Conservation (phyloP, 1,140 invertebrate species). For the Bombus picipes region DNA sequence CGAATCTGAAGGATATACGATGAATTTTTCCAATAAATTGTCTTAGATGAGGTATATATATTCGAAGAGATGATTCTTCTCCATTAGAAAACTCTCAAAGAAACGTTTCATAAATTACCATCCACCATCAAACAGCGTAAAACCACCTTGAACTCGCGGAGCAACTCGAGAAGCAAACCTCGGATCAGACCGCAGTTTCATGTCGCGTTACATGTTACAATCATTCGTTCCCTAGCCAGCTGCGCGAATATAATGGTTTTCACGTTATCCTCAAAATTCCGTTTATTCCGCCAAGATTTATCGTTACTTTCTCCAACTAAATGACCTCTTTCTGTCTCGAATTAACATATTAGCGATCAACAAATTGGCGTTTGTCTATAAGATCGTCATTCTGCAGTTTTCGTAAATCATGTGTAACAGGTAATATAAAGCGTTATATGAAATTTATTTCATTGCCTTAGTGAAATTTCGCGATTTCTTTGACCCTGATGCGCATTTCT, state of each 20-base stretch:
- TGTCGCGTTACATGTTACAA: not conserved
- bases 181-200: not conserved
- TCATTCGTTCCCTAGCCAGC: not conserved
- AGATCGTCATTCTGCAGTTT: too few species aligned
- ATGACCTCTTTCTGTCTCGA: not conserved
- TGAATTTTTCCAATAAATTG: not conserved
- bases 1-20: not conserved
- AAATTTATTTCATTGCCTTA: too few species aligned
- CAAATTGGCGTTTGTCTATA: too few species aligned
- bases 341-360: not conserved
- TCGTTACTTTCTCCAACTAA: slow-evolving; percentile 8
- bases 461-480: not conserved
- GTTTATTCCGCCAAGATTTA: not conserved
- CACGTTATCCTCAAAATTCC: not conserved
- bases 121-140: not conserved
- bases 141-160: not conserved
- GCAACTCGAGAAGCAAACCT: slow-evolving; percentile 7
- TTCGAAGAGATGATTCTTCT: not conserved
- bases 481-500: not conserved
- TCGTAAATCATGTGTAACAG: too few species aligned
- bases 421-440: too few species aligned
- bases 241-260: too few species aligned
- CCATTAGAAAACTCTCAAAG: not conserved
- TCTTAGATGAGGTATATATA: not conserved
- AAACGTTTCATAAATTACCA: not conserved